Percentiles rank a stretch among this genome's conserved stretches.
Conservation (phyloP, 2,113 vertebrate species). For the Pterocles orientalis region DNA sequence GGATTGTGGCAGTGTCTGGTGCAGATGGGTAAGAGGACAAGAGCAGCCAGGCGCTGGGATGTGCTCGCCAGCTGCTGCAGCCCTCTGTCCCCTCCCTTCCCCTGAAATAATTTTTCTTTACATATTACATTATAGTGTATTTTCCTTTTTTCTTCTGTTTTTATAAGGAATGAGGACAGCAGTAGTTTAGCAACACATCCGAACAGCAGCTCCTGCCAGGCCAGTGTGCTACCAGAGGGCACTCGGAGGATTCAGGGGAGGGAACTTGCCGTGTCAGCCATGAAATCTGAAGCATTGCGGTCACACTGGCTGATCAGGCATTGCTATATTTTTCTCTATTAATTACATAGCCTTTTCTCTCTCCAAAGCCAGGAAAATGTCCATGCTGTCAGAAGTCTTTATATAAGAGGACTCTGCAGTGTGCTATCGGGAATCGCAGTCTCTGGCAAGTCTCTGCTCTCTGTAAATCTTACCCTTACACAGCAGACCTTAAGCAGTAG, state of each 20-base stretch:
- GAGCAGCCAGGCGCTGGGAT: neutral
- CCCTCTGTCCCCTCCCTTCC: neutral
- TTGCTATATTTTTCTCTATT: neutral
- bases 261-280: neutral
- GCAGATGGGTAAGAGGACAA: neutral
- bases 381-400: neutral
- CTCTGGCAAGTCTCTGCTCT: neutral
- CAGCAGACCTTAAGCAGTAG: neutral
- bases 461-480: neutral
- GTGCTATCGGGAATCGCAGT: neutral
- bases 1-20: neutral
- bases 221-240: neutral
- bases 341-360: constrained; percentile 2
- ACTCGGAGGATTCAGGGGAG: neutral
- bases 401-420: neutral
- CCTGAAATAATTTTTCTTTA: neutral
- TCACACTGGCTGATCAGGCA: neutral
- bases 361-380: constrained; percentile 12
- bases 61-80: neutral
- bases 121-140: neutral
- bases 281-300: neutral
- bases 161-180: neutral
- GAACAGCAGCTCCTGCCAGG: neutral
- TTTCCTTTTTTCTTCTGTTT: neutral
- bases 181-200: neutral